phyloP scores from a whole-genome alignment of 53 echinoderm and acorn worm species.

The Echinometra lucunter region DNA sequence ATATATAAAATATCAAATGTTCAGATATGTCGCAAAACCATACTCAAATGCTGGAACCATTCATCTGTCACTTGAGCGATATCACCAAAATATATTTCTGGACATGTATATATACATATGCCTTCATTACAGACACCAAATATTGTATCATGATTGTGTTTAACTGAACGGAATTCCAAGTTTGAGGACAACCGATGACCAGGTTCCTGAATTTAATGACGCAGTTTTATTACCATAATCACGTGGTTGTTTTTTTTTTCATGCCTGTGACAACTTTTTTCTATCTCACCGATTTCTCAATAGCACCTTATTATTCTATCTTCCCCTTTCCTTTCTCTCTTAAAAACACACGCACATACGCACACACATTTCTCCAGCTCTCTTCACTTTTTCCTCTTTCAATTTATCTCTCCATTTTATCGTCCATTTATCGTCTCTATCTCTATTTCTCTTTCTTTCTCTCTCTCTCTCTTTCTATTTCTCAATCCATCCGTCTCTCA shows the following conservation, averaged over 20 bases:
- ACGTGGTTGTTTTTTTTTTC: background rate
- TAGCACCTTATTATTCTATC: too few species aligned
- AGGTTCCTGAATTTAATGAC: conserved; percentile 36
- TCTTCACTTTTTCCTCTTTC: too few species aligned
- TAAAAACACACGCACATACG: too few species aligned
- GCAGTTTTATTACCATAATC: conserved; percentile 8
- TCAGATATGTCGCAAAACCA: background rate
- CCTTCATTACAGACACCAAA: background rate
- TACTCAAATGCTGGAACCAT: background rate
- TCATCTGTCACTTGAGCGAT: background rate
- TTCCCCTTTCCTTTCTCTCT: too few species aligned
- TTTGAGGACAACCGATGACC: conserved; percentile 3
- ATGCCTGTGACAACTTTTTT: background rate
- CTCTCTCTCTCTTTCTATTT: too few species aligned
- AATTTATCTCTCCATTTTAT: too few species aligned
- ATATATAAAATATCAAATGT: background rate
- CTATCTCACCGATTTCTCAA: background rate
- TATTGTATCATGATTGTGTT: background rate
- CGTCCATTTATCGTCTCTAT: too few species aligned
- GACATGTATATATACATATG: background rate
- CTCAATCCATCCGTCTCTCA: too few species aligned
- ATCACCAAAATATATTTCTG: background rate
- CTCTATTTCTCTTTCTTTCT: background rate
- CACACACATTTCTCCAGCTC: too few species aligned
- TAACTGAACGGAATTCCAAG: conserved; percentile 26